A percentile compares a stretch with the other conserved stretches of the same genome.
These are phyloP conservation scores for Ciconia boyciana DNA, from an alignment of 2,113 vertebrate genomes.

Conservation along the genomic window DNA sequence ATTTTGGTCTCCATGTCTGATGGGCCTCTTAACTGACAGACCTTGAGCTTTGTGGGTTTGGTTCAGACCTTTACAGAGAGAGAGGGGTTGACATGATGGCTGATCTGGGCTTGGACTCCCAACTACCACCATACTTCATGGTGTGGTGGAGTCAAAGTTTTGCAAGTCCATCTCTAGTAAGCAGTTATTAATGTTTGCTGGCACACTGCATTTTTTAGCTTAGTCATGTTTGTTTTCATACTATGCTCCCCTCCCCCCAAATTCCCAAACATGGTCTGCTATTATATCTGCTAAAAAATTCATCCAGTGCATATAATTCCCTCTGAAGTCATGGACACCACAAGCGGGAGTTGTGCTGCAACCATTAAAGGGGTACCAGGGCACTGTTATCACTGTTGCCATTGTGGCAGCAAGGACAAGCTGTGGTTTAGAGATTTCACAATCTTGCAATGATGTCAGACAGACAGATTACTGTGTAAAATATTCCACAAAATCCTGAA, in stretches of 20 bases:
- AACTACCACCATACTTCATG: background rate
- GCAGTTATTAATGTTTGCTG: background rate
- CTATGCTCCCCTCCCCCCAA: background rate
- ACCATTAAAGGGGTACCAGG: background rate
- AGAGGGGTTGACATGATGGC: background rate
- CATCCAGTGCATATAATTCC: background rate
- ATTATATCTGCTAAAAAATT: background rate
- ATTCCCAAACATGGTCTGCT: background rate
- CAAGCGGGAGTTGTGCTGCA: background rate
- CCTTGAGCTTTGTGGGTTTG: background rate
- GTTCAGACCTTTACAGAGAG: background rate
- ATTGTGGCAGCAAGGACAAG: background rate
- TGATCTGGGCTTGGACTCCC: background rate
- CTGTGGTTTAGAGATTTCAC: background rate
- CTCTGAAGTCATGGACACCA: background rate
- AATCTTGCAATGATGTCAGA: background rate
- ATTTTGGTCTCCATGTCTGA: background rate
- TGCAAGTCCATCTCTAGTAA: background rate
- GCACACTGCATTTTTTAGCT: background rate
- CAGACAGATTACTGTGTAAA: background rate
- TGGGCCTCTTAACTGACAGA: background rate
- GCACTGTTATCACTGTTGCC: background rate
- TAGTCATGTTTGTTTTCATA: background rate
- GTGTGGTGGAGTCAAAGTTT: background rate
- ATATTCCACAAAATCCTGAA: background rate